Conservation (phyloP, 2,113 vertebrate genomes). For the Mobula hypostoma region DNA sequence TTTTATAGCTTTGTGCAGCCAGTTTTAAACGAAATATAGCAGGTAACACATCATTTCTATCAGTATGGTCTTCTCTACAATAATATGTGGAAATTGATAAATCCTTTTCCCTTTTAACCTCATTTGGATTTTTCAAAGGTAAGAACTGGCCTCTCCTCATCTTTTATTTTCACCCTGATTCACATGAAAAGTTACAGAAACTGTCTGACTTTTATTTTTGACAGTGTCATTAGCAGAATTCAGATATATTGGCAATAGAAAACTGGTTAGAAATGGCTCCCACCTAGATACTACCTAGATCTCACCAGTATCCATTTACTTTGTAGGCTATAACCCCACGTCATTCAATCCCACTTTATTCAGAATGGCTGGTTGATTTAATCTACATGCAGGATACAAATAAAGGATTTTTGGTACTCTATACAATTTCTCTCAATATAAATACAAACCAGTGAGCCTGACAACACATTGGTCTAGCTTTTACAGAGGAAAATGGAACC, state of each 20-base stretch:
- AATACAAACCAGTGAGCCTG: not conserved
- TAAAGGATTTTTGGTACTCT: not conserved
- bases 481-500: not conserved
- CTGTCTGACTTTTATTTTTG: not conserved
- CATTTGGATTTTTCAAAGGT: not conserved
- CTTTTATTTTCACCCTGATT: not conserved
- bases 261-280: not conserved
- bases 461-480: not conserved
- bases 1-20: not conserved
- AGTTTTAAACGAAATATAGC: slow-evolving; percentile 8
- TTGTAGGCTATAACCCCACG: not conserved
- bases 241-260: not conserved
- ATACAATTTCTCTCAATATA: not conserved
- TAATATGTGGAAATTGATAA: not conserved
- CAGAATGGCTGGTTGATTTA: not conserved
- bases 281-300: not conserved
- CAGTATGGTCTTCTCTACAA: not conserved
- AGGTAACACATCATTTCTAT: not conserved
- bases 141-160: not conserved
- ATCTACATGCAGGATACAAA: not conserved
- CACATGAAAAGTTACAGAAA: not conserved
- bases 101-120: not conserved
- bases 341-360: not conserved
- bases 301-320: not conserved
- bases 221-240: not conserved